Evolutionary conservation across 2,888 invertebrate genomes (phyloP), one percentile per base, ranked within the genome.

Genomic region (Helleia helle): DNA sequence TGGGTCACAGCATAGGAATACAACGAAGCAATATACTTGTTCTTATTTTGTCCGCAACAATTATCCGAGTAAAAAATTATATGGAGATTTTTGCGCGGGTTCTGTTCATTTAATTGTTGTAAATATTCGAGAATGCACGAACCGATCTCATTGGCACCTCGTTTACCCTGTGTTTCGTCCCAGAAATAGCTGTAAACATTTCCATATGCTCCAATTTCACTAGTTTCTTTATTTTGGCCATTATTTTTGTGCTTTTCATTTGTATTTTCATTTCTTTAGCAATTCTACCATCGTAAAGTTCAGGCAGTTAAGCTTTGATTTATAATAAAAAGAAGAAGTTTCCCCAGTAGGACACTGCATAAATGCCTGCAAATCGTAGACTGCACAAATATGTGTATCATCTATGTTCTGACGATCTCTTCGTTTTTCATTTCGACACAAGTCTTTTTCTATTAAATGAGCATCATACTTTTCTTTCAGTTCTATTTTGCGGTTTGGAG

Each of bases 331-430:
- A 18, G 18, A 17, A 6, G 30, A 30, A 7, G 30, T 14, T 30
- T 14, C 28, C 11, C 28, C 28, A 9, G 9, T 28, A n/a, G 28
- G 28, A 11, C 28, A 28, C 12, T 28, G 28, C 28, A 28, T 44
- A 4, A 54, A 51, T 29, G 55, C 42, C 28, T 55, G 53, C 12
- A 55, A 42, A 42, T 54, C 54, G 41, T 42, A 56, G 9, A 49
- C 41, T 7, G 47, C 44, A 13, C 40, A 42, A 36, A 50, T 47
- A 37, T 43, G 31, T 9, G 43, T 48, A 11, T 46, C 48, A 14
- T 47, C 36, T 17, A 54, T 39, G 24, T 46, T 48, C 28, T 31
- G 22, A 29, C 51, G 46, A 28, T 56, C 54, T 15, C n/a, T 17
- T 7, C 25, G 31, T 45, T 56, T 55, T 44, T 54, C 51, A 41